Evolutionary conservation across 2,797 vertebrate species (phyloP), one percentile per base, ranked within the genome.

Genomic region (Neosilurus hyrtlii): DNA sequence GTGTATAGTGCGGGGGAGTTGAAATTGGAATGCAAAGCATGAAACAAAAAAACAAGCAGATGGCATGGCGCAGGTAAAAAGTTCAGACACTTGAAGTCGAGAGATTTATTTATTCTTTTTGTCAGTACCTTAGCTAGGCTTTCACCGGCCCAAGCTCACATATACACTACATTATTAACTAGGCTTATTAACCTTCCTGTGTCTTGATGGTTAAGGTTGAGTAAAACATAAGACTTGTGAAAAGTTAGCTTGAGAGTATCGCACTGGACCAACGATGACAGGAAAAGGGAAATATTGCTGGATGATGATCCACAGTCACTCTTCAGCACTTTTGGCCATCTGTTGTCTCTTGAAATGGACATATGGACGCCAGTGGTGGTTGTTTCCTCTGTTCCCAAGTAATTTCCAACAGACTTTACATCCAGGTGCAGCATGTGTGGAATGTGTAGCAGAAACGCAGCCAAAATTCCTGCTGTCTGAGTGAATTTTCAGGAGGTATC

Each of bases 401-500:
- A 57, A 74, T 74, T 59, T 67, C 10, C 51, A 74, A 35, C 76
- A 73, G 67, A 56, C 10, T 3, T 49, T 74, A 61, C 43, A 62
- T 62, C 43, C 79, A 61, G 79, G 72, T 81, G 70, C 72, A 77
- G 49, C 26, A 68, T 77, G 51, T 80, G 77, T 80, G 82, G 82
- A 83, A 83, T 73, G 83, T 67, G 68, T n/a, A 65, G 4, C 75
- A 12, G 68, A 30, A 59, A 59, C 18, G 8, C 51, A 35, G 68
- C 83, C 78, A 80, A 85, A 89, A 77, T 57, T 82, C 59, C 63
- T 61, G 26, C 68, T 22, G 66, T 26, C 67, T 63, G 18, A 63
- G 67, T 22, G 16, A n/a, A 59, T 81, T 71, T 62, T 51, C 43
- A 11, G 15, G 76, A 2, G 15, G 37, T 12, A 8, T 37, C 11